Percentiles rank a stretch among this genome's conserved stretches.
These are phyloP conservation scores for Eonycteris spelaea DNA, from an alignment of 2,113 vertebrate species.

Conservation along the genomic window DNA sequence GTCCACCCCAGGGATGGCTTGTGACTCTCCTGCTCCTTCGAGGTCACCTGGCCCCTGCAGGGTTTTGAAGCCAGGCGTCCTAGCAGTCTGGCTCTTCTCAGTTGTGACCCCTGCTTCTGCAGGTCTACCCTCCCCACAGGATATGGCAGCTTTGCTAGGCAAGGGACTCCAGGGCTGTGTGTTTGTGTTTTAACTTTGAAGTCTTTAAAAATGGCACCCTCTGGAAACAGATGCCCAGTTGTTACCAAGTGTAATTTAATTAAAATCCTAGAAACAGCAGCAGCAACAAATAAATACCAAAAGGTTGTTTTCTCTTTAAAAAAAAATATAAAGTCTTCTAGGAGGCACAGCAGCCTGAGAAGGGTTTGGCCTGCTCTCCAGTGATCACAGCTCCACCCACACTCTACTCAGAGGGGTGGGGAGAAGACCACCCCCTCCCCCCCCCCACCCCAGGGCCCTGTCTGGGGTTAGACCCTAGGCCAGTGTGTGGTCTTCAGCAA, in stretches of 20 bases:
- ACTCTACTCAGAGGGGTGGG: fast-evolving
- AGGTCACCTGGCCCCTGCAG: fast-evolving
- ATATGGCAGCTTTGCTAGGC: neutral
- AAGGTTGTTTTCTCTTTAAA: neutral
- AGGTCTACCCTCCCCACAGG: neutral
- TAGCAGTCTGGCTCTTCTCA: neutral
- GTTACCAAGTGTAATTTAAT: conserved; percentile 37
- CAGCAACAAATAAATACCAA: conserved; percentile 17
- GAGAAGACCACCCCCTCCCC: neutral
- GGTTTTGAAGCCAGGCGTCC: neutral
- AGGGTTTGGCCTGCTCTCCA: neutral
- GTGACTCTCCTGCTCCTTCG: neutral
- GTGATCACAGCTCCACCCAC: neutral
- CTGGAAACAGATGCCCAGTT: conserved; percentile 34
- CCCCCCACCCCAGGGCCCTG: neutral
- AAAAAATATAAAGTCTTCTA: neutral
- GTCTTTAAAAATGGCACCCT: conserved; percentile 38
- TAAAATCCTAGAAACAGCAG: conserved; percentile 48
- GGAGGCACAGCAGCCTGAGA: neutral
- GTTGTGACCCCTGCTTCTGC: neutral
- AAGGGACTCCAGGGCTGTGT: neutral
- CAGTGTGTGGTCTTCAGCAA: neutral
- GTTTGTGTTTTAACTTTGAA: conserved; percentile 10
- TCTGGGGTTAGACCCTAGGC: neutral
- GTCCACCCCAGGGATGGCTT: neutral